Evolutionary conservation across 2,888 invertebrate species (phyloP).

Genomic region (Trissolcus brochymenae): DNA sequence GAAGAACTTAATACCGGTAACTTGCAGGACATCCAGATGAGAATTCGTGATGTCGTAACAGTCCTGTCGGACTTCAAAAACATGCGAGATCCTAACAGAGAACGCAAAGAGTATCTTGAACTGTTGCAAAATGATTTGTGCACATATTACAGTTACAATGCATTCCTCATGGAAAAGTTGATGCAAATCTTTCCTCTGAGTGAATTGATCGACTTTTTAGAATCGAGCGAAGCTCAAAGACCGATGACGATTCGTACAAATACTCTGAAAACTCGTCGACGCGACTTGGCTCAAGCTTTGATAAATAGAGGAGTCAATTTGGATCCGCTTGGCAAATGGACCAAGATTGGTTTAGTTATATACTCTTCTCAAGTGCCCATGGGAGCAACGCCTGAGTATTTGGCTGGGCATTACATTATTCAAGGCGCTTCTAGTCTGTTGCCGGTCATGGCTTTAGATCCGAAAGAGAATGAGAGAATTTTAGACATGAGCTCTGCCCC

Average conservation of each 20-base stretch:
- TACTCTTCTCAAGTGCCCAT: conserved; percentile 97
- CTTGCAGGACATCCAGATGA: conserved; percentile 89
- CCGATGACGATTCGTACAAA: conserved; percentile 98
- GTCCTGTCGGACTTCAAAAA: conserved; percentile 88
- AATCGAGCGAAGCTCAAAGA: conserved; percentile 95
- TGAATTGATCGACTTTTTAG: conserved; percentile 94
- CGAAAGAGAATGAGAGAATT: conserved; percentile 95
- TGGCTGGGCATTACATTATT: conserved; percentile 98
- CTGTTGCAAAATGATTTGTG: conserved; percentile 91
- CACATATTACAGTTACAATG: conserved; percentile 97
- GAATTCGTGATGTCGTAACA: conserved; percentile 90
- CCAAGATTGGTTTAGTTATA: conserved; percentile 96
- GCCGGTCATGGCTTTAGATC: conserved; percentile 98
- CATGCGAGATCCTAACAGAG: conserved; percentile 80
- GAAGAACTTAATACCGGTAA: conserved; percentile 85
- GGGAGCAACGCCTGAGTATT: conserved; percentile 99
- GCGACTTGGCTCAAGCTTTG: conserved; percentile 94
- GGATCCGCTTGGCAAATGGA: conserved; percentile 99
- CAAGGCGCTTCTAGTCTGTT: conserved; percentile 97
- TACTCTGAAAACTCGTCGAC: conserved; percentile 92
- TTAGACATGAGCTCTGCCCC: conserved; percentile 99
- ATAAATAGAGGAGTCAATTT: conserved; percentile 98
- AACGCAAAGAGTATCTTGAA: conserved; percentile 83
- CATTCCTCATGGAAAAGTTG: conserved; percentile 93
- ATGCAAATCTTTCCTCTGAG: conserved; percentile 92